Evolutionary conservation across 2,113 vertebrate genomes (phyloP), one percentile per base, ranked within the genome.

Genomic region (Pelvicachromis taeniatus): DNA sequence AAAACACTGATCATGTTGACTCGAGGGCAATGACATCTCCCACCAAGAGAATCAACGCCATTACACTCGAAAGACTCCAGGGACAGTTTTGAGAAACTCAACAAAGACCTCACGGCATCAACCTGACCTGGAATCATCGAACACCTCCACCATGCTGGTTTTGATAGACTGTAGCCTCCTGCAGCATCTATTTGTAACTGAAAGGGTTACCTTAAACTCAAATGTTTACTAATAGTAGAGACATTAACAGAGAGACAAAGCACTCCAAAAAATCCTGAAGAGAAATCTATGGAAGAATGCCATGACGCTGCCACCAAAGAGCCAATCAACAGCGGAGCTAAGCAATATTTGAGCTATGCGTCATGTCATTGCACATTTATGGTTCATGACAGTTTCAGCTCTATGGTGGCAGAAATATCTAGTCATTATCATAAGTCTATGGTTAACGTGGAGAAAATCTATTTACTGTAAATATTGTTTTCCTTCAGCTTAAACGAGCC

Each of bases 301-400:
- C 11, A 14, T 48, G 45, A 14, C 14, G 4, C 45, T 16, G 3
- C 5, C 4, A 48, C 14, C 5, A 48, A 42, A 42, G 14, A 48
- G 45, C 13, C 42, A 45, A 45, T 45, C 42, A 48, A 14, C 42
- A 14, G 42, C 42, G 3, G 42, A 65, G 1, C 0, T 5, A 0
- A 61, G 31, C 58, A 40, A 65, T 21, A 65, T 9, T 0, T 65
- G 6, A 65, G 61, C 4, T 38, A 14, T 40, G 6, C 26, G 1
- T 35, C 2, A 0, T 5, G 35, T 21, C 11, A 65, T 65, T 21
- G 17, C 10, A 63, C 33, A 38, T 38, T 4, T 65, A n/a, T 38
- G 61, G 35, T 65, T 65, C 61, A 16, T 48, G 45, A 48, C 11
- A 0, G 61, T 5, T 65, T 65, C 35, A 23, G 11, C n/a, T 65